phyloP scores from a whole-genome alignment of 2,888 invertebrate genomes.

The Graphium colonna region DNA sequence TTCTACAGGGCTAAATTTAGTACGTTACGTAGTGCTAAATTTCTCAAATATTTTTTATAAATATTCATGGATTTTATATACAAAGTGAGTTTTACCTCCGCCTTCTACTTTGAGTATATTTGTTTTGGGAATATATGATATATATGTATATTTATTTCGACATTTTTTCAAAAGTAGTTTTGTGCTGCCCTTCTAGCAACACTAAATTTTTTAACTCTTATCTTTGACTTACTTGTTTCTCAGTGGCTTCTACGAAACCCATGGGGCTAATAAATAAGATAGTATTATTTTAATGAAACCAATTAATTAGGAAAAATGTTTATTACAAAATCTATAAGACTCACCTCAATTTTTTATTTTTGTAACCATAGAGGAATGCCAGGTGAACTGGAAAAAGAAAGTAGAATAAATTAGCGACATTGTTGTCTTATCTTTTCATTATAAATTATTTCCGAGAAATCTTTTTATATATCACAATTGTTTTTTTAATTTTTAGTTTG shows the following conservation, averaged over 20 bases:
- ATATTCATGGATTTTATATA: too few relatives aligned
- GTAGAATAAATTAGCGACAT: slow-evolving; percentile 4
- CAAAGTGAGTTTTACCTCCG: too few relatives aligned
- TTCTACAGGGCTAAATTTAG: too few relatives aligned
- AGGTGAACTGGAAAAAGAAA: slow-evolving; percentile 52
- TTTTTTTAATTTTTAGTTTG: too few relatives aligned
- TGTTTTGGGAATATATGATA: too few relatives aligned
- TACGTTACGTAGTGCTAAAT: too few relatives aligned
- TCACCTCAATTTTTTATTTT: slow-evolving; percentile 16
- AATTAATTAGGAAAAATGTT: background rate
- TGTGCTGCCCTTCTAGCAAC: too few relatives aligned
- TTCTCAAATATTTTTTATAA: too few relatives aligned
- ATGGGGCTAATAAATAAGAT: background rate
- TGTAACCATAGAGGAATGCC: slow-evolving; percentile 34
- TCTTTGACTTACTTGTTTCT: background rate
- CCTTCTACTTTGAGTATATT: too few relatives aligned
- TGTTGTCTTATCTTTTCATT: slow-evolving; percentile 8
- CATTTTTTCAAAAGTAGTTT: too few relatives aligned
- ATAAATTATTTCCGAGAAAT: background rate
- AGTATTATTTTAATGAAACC: background rate
- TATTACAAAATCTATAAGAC: background rate
- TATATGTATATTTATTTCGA: too few relatives aligned
- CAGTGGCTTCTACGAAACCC: background rate
- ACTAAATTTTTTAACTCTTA: too few relatives aligned
- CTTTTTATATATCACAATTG: slow-evolving; percentile 7